These are phyloP conservation scores for Anguilla rostrata DNA, from an alignment of 2,113 vertebrate genomes.

Conservation along the genomic window DNA sequence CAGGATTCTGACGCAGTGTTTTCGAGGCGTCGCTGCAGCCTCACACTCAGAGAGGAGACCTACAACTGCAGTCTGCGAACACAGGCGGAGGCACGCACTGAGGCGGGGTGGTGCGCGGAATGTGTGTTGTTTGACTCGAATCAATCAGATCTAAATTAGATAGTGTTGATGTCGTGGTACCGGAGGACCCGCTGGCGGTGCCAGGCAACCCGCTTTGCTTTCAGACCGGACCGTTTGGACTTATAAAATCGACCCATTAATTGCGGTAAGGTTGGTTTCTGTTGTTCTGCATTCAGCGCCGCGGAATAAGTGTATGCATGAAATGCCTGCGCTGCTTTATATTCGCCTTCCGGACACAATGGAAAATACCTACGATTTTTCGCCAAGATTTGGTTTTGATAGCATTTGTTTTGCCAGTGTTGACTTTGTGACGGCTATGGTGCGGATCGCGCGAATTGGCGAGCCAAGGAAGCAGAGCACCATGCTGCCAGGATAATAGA, in stretches of 20 bases:
- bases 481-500: constrained; percentile 58
- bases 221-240: constrained; percentile 26
- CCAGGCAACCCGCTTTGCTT: constrained; percentile 22
- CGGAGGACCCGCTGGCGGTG: constrained; percentile 17
- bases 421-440: constrained; percentile 29
- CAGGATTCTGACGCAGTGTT: constrained; percentile 59
- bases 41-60: constrained; percentile 31
- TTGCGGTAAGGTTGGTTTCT: constrained; percentile 22
- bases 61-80: constrained; percentile 27
- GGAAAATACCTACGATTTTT: constrained; percentile 26
- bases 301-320: constrained; percentile 60
- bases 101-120: background rate
- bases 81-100: constrained; percentile 27
- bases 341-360: constrained; percentile 41
- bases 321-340: constrained; percentile 44
- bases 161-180: constrained; percentile 30
- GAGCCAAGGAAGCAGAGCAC: constrained; percentile 37
- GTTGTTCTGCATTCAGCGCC: constrained; percentile 56
- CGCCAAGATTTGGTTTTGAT: constrained; percentile 20
- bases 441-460: constrained; percentile 39
- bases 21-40: constrained; percentile 41
- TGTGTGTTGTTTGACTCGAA: background rate
- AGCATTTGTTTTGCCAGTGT: constrained; percentile 17
- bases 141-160: constrained; percentile 13
- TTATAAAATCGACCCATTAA: constrained; percentile 1